Conservation (phyloP, 2,113 vertebrate species). For the Cyanocitta stelleri region DNA sequence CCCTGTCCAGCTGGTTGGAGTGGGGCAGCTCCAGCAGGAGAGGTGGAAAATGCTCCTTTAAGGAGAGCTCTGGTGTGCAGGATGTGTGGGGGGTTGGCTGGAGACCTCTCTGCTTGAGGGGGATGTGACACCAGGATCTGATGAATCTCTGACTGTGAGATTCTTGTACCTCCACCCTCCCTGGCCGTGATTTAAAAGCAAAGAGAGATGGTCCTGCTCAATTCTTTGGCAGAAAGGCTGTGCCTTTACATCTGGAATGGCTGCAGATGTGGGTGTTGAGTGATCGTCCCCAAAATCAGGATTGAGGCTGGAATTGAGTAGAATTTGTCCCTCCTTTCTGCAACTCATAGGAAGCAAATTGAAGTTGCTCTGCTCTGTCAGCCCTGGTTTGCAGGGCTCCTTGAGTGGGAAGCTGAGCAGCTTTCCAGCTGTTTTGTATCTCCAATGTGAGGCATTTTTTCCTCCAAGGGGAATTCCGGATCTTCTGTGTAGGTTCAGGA, state of each 20-base stretch:
- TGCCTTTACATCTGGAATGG: neutral
- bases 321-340: neutral
- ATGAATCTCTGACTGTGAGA: neutral
- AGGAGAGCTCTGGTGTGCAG: neutral
- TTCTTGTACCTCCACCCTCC: neutral
- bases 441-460: neutral
- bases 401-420: neutral
- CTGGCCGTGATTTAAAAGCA: neutral
- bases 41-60: neutral
- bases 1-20: neutral
- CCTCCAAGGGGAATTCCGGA: constrained; percentile 35
- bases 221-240: neutral
- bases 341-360: neutral
- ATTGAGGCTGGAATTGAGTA: neutral
- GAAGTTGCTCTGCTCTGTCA: neutral
- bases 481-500: neutral
- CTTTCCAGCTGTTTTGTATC: constrained; percentile 40
- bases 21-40: neutral
- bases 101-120: neutral
- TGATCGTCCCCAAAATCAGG: neutral
- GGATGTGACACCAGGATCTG: neutral
- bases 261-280: neutral
- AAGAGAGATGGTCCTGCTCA: neutral
- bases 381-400: neutral
- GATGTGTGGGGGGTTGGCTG: neutral